Conservation (phyloP, 92 coral and sea anemone species). For the Epizoanthus stellaris region DNA sequence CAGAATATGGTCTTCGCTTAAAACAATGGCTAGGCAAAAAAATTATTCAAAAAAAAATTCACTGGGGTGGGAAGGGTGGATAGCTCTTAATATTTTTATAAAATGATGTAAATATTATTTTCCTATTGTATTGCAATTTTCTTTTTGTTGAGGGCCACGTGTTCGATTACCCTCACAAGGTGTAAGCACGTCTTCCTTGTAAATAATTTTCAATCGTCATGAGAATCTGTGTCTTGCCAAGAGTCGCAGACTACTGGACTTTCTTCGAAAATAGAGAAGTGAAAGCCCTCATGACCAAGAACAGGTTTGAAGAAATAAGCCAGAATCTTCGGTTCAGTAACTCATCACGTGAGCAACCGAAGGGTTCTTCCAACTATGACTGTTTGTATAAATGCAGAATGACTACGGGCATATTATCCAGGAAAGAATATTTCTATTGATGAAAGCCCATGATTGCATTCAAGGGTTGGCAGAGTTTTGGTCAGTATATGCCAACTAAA, state of each 20-base stretch:
- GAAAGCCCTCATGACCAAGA: neutral
- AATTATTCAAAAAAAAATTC: too few relatives aligned
- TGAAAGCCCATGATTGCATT: conserved; percentile 61
- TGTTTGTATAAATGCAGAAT: conserved; percentile 11
- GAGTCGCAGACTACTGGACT: neutral
- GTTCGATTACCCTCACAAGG: too few relatives aligned
- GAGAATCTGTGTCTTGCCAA: conserved; percentile 1
- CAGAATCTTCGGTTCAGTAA: neutral
- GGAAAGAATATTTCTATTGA: conserved; percentile 13
- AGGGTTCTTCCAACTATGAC: neutral
- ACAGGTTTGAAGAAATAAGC: neutral
- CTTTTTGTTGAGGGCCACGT: too few relatives aligned
- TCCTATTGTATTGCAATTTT: too few relatives aligned
- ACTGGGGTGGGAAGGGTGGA: too few relatives aligned
- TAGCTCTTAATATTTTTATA: too few relatives aligned
- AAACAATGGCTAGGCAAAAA: too few relatives aligned
- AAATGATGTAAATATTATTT: too few relatives aligned
- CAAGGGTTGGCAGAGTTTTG: conserved; percentile 34
- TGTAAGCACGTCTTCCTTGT: too few relatives aligned
- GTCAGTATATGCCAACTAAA: conserved; percentile 46
- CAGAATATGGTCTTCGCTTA: too few relatives aligned
- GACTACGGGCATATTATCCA: conserved; percentile 24
- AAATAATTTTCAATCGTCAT: too few relatives aligned
- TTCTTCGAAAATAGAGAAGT: neutral
- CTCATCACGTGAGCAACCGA: too few relatives aligned